Conservation (phyloP, 2,888 invertebrate species). For the Molorchus minor region DNA sequence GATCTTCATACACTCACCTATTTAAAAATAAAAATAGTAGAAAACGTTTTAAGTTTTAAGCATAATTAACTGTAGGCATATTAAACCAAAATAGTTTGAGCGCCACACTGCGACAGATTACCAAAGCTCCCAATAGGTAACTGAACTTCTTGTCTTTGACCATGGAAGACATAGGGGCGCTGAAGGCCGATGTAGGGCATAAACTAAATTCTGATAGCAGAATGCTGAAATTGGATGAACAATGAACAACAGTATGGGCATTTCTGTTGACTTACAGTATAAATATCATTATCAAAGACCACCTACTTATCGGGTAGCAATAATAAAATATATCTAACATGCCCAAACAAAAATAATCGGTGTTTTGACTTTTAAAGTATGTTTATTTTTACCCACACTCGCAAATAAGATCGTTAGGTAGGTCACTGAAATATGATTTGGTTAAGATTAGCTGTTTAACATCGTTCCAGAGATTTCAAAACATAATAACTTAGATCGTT, state of each 20-base stretch:
- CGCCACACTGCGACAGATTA: constrained; percentile 33
- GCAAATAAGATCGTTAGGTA: constrained; percentile 22
- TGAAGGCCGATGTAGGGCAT: too few relatives aligned
- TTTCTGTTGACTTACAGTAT: too few relatives aligned
- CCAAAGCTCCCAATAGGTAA: constrained; percentile 25
- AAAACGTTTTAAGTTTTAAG: too few relatives aligned
- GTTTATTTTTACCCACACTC: constrained; percentile 45
- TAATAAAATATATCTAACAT: constrained; percentile 30
- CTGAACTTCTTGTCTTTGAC: constrained; percentile 24
- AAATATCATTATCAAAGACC: neutral
- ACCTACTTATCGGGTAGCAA: too few relatives aligned
- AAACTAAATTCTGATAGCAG: too few relatives aligned
- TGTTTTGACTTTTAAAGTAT: constrained; percentile 49
- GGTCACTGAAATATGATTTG: constrained; percentile 30
- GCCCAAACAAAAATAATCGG: constrained; percentile 45
- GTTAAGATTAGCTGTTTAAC: constrained; percentile 49
- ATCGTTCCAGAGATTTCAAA: constrained; percentile 33
- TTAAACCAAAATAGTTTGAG: too few relatives aligned
- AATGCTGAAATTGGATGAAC: too few relatives aligned
- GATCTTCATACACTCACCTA: too few relatives aligned
- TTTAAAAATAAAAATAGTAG: too few relatives aligned
- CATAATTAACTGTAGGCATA: too few relatives aligned
- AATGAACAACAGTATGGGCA: too few relatives aligned
- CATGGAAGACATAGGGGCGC: constrained; percentile 21
- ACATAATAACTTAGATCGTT: constrained; percentile 39